Evolutionary conservation across 2,888 invertebrate genomes (phyloP).

Genomic region (Chorisops tibialis): DNA sequence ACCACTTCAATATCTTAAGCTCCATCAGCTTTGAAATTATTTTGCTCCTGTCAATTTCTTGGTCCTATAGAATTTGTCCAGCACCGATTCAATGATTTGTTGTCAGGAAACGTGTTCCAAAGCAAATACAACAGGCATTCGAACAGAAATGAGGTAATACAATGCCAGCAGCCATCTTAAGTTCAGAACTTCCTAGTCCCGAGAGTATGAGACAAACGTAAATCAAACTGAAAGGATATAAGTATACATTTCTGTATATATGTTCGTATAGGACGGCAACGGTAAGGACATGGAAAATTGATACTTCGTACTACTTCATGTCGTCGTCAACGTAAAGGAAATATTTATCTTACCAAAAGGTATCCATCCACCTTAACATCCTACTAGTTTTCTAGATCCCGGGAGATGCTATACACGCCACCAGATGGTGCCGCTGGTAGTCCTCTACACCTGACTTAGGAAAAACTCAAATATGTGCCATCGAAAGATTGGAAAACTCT

Average conservation of each 20-base stretch:
- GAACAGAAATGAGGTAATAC: neutral
- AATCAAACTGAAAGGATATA: constrained; percentile 7
- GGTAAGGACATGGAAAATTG: constrained; percentile 10
- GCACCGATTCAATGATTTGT: constrained; percentile 14
- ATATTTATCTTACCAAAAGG: constrained; percentile 13
- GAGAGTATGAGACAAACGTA: neutral
- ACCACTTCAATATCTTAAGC: neutral
- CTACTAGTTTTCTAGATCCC: neutral
- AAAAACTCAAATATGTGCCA: constrained; percentile 3
- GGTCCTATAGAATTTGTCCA: constrained; percentile 2
- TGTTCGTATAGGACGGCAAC: neutral
- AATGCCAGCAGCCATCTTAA: neutral
- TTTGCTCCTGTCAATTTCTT: neutral
- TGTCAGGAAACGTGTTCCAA: constrained; percentile 2
- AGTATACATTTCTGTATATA: neutral
- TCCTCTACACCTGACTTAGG: neutral
- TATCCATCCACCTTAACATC: neutral
- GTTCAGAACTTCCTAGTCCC: too few species aligned
- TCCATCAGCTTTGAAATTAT: constrained; percentile 8
- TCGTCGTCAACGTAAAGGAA: constrained; percentile 11
- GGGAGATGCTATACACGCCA: too few species aligned
- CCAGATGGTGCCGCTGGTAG: too few species aligned
- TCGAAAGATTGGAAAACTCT: constrained; percentile 4
- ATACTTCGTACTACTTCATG: constrained; percentile 17
- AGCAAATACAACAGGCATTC: neutral